These are phyloP conservation scores for Apostichopus californicus DNA, from an alignment of 35 echinoderm and acorn worm species.

Conservation along the genomic window DNA sequence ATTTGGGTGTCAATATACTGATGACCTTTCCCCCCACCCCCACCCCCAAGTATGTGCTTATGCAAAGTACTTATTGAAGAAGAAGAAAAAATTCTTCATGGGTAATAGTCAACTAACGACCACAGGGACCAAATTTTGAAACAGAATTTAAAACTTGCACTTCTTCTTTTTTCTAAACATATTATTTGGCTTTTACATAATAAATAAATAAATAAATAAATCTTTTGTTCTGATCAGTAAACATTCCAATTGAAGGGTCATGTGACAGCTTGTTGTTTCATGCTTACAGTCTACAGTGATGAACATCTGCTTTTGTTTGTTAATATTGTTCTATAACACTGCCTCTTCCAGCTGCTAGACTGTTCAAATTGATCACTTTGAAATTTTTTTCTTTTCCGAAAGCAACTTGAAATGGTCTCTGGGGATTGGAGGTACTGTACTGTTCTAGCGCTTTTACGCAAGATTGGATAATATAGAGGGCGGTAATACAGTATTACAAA, in stretches of 20 bases:
- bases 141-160: too few species aligned
- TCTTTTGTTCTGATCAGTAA: background rate
- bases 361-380: background rate
- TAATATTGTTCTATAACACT: background rate
- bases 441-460: background rate
- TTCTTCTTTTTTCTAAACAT: background rate
- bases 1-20: too few species aligned
- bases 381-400: background rate
- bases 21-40: too few species aligned
- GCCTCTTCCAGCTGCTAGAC: constrained; percentile 1
- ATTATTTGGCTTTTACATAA: background rate
- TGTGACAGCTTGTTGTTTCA: background rate
- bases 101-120: too few species aligned
- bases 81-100: too few species aligned
- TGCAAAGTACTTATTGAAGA: too few species aligned
- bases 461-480: background rate
- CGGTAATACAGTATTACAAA: background rate
- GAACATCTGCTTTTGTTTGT: background rate
- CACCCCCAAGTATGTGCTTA: too few species aligned
- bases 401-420: background rate
- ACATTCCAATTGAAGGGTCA: background rate
- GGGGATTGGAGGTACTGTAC: background rate
- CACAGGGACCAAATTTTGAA: too few species aligned
- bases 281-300: background rate
- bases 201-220: background rate